These are phyloP conservation scores for Tenebrosternarchus preto DNA, from an alignment of 2,113 vertebrate species.

Conservation along the genomic window DNA sequence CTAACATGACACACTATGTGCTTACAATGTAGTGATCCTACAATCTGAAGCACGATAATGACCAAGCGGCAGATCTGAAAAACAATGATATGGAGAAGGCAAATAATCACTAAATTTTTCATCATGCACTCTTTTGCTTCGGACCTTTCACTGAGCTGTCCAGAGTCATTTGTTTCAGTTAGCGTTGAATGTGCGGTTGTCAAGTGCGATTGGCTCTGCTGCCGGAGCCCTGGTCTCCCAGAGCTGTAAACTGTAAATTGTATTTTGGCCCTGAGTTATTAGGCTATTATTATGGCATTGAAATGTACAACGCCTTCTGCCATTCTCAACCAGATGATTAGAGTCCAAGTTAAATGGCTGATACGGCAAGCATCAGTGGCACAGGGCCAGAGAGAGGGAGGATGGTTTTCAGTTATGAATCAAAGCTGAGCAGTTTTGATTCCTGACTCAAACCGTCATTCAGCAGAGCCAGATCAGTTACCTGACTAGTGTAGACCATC, in stretches of 20 bases:
- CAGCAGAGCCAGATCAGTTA: not conserved
- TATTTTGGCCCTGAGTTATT: conserved; percentile 63
- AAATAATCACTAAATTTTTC: conserved; percentile 28
- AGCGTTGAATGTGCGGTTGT: conserved; percentile 59
- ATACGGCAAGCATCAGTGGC: conserved; percentile 59
- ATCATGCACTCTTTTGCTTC: conserved; percentile 12
- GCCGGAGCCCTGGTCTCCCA: conserved; percentile 38
- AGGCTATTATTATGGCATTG: conserved; percentile 57
- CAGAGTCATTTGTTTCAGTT: conserved; percentile 66
- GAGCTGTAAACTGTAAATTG: conserved; percentile 58
- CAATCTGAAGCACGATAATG: conserved; percentile 11
- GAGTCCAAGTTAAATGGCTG: conserved; percentile 66
- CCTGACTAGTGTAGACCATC: not conserved
- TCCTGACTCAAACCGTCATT: conserved; percentile 47
- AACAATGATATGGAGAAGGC: conserved; percentile 21
- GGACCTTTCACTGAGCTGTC: conserved; percentile 54
- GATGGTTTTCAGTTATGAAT: conserved; percentile 36
- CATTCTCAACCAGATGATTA: conserved; percentile 63
- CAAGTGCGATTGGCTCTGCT: conserved; percentile 59
- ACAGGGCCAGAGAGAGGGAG: conserved; percentile 58
- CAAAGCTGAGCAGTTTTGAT: conserved; percentile 56
- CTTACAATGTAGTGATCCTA: conserved; percentile 30
- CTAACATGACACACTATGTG: conserved; percentile 14
- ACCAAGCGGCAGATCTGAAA: conserved; percentile 27
- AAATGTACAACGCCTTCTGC: conserved; percentile 61